phyloP scores from a whole-genome alignment of 2,888 invertebrate genomes.

The Athrips mouffetella region DNA sequence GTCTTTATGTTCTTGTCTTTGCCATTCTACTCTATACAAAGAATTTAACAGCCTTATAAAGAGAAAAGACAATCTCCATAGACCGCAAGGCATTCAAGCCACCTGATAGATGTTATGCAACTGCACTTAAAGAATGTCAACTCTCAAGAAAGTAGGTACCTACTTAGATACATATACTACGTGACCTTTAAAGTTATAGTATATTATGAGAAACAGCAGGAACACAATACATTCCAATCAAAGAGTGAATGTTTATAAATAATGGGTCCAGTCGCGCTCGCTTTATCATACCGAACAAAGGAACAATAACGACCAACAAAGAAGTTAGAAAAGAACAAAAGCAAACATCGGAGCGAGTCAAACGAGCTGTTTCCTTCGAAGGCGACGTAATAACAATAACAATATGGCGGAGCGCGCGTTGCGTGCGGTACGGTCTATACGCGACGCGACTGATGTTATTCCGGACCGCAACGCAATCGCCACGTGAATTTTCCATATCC shows the following conservation, averaged over 20 bases:
- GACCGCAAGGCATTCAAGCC: constrained; percentile 28
- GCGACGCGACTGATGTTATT: constrained; percentile 49
- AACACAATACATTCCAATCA: constrained; percentile 50
- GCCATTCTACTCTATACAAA: constrained; percentile 49
- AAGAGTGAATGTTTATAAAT: constrained; percentile 63
- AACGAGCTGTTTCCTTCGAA: constrained; percentile 60
- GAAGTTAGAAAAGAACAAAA: constrained; percentile 68
- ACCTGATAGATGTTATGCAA: constrained; percentile 29
- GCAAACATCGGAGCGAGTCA: constrained; percentile 56
- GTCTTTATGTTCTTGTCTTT: constrained; percentile 48
- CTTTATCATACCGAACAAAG: constrained; percentile 61
- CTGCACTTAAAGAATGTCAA: background rate
- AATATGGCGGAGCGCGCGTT: constrained; percentile 52
- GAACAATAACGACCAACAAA: constrained; percentile 66
- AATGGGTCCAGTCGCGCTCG: constrained; percentile 43
- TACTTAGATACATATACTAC: background rate
- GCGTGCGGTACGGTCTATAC: constrained; percentile 34
- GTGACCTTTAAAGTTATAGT: constrained; percentile 34
- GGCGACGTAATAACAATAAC: constrained; percentile 61
- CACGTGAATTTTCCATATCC: constrained; percentile 28
- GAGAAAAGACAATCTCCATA: constrained; percentile 35
- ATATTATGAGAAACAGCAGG: constrained; percentile 36
- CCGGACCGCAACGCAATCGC: constrained; percentile 34
- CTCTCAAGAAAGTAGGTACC: constrained; percentile 18
- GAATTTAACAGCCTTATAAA: constrained; percentile 45